These are phyloP conservation scores for Panagrolaimus sp. DNA, from an alignment of 1,140 invertebrate genomes.

Conservation along the genomic window DNA sequence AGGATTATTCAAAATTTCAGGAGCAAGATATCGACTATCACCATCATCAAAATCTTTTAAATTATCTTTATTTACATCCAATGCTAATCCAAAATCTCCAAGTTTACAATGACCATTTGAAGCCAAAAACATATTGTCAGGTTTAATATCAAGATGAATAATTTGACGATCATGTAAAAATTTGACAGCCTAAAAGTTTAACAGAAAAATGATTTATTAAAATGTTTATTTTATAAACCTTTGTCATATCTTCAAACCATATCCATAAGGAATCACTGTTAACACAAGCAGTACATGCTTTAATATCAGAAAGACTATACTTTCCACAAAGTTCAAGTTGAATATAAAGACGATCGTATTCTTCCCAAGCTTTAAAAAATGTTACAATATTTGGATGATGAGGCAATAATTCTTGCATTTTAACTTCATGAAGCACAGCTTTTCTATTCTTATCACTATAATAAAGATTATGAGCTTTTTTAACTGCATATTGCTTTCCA, in stretches of 20 bases:
- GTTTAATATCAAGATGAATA: slow-evolving; percentile 71
- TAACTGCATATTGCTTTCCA: background rate
- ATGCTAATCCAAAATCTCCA: slow-evolving; percentile 71
- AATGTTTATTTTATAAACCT: background rate
- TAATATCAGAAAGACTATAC: background rate
- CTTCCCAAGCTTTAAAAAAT: slow-evolving; percentile 71
- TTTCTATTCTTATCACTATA: background rate
- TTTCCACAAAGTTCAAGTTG: slow-evolving; percentile 70
- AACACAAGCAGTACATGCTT: background rate
- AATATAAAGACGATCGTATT: slow-evolving; percentile 68
- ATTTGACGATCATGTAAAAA: slow-evolving; percentile 67
- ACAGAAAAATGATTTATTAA: background rate
- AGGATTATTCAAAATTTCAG: slow-evolving; percentile 67
- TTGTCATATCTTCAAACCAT: slow-evolving; percentile 1
- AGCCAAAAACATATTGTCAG: slow-evolving; percentile 69
- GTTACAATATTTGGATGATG: slow-evolving; percentile 68
- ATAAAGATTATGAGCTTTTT: background rate
- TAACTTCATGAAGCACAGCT: background rate
- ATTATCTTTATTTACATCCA: slow-evolving; percentile 65
- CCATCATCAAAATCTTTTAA: slow-evolving; percentile 63
- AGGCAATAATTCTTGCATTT: slow-evolving; percentile 60
- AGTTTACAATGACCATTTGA: slow-evolving; percentile 66
- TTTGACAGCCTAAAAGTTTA: slow-evolving; percentile 62
- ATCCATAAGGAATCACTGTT: background rate
- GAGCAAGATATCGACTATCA: slow-evolving; percentile 71